Conservation (phyloP, 30 jellyfish, hydroid and myxozoan species). For the Chrysaora quinquecirrha region DNA sequence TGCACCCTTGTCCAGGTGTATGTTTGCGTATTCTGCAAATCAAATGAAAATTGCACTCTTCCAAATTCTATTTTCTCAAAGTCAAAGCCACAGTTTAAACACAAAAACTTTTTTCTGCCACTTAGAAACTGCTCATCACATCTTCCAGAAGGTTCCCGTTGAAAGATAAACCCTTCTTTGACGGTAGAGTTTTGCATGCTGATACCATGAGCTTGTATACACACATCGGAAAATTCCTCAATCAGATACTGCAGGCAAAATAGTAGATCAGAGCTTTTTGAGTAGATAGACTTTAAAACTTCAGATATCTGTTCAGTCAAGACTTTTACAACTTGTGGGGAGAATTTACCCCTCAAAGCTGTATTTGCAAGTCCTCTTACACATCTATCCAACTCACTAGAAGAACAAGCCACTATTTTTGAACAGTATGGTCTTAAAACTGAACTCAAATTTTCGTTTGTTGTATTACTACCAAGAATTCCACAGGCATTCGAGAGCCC, state of each 20-base stretch:
- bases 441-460: not conserved
- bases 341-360: slow-evolving; percentile 30
- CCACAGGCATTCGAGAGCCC: slow-evolving; percentile 48
- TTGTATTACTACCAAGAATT: not conserved
- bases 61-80: slow-evolving; percentile 15
- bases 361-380: slow-evolving; percentile 21
- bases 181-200: slow-evolving; percentile 17
- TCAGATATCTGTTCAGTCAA: slow-evolving; percentile 20
- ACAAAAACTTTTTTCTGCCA: slow-evolving; percentile 9
- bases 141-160: slow-evolving; percentile 1
- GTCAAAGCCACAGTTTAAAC: slow-evolving; percentile 12
- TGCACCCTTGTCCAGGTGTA: not conserved
- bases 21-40: not conserved
- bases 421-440: not conserved
- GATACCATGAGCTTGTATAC: slow-evolving; percentile 28
- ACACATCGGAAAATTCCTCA: slow-evolving; percentile 37
- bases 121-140: not conserved
- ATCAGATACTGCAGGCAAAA: slow-evolving; percentile 4
- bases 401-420: not conserved
- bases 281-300: too few relatives aligned
- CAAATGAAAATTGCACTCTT: not conserved
- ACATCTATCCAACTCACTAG: not conserved
- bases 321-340: slow-evolving; percentile 4
- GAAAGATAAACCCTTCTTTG: slow-evolving; percentile 30
- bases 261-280: not conserved